Evolutionary conservation across 2,113 vertebrate species (phyloP).

Genomic region (rat (Rattus norvegicus)): GRCr8 NC_086030.1:28959501-28960000

Average conservation of each 20-base stretch:
- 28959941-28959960: background rate
- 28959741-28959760: background rate
- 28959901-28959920: background rate
- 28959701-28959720: background rate
- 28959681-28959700: background rate
- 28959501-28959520: background rate
- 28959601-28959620: background rate
- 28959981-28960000: conserved; percentile 41
- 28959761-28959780: background rate
- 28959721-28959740: background rate
- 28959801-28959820: background rate
- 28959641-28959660: background rate
- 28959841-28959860: background rate
- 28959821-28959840: background rate
- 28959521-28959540: background rate
- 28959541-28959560: background rate
- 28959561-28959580: background rate
- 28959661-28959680: too few relatives aligned
- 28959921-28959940: background rate
- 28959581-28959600: background rate
- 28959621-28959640: background rate
- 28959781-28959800: background rate
- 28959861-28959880: background rate
- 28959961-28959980: background rate
- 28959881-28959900: background rate